phyloP scores from a whole-genome alignment of 2,888 invertebrate genomes.

The Drosophila borborema region DNA sequence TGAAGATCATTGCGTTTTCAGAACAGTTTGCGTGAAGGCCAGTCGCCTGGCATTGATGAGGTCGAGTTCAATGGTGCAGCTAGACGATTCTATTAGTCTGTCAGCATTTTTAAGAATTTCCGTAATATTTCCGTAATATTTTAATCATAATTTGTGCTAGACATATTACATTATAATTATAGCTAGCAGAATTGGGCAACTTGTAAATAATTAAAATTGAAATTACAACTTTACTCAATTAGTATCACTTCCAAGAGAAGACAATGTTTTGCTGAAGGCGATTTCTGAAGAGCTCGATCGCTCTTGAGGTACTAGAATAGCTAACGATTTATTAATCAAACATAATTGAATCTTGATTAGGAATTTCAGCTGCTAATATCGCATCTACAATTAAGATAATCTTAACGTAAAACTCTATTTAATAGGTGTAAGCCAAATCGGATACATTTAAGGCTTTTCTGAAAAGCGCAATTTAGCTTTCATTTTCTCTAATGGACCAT shows the following conservation, averaged over 20 bases:
- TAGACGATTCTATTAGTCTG: constrained; percentile 21
- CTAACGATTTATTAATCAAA: not conserved
- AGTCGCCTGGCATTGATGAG: constrained; percentile 66
- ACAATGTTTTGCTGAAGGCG: too few relatives aligned
- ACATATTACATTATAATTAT: not conserved
- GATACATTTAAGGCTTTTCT: too few relatives aligned
- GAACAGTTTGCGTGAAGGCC: constrained; percentile 63
- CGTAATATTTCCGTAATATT: not conserved
- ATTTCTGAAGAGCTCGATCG: too few relatives aligned
- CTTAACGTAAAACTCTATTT: not conserved
- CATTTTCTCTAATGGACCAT: not conserved
- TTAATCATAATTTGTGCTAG: not conserved
- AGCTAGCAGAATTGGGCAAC: not conserved
- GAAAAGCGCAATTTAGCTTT: not conserved
- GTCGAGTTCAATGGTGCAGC: constrained; percentile 77
- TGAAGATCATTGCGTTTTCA: constrained; percentile 64
- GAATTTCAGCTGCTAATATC: not conserved
- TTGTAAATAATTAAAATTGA: not conserved
- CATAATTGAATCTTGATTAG: not conserved
- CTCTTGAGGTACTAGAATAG: not conserved
- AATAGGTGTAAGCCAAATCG: too few relatives aligned
- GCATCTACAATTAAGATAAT: not conserved
- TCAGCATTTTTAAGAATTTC: constrained; percentile 34
- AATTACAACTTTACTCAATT: too few relatives aligned
- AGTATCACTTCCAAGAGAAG: too few relatives aligned